Evolutionary conservation across 2,888 invertebrate genomes (phyloP).

Genomic region (Protodeltote pygarga): DNA sequence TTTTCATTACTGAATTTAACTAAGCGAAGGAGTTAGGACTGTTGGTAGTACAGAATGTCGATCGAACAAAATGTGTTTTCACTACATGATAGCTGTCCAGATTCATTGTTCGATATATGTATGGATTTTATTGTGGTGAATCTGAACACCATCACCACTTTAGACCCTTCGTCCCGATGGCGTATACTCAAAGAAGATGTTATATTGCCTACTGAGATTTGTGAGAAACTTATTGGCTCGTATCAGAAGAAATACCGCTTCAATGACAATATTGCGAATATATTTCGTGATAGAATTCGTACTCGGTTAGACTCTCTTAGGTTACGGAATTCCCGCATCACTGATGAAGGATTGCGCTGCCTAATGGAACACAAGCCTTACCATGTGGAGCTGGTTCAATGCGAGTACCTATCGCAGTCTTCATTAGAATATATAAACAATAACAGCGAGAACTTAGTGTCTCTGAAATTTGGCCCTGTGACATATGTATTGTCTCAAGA

Average conservation of each 20-base stretch:
- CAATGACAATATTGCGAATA: conserved; percentile 89
- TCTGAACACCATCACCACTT: conserved; percentile 87
- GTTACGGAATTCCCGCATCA: conserved; percentile 90
- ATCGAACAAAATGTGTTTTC: conserved; percentile 59
- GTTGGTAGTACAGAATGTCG: conserved; percentile 61
- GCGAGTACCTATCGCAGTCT: conserved; percentile 88
- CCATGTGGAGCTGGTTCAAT: conserved; percentile 92
- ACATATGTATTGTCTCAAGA: conserved; percentile 88
- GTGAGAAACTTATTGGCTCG: conserved; percentile 89
- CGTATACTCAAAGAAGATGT: conserved; percentile 87
- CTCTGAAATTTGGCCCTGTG: conserved; percentile 90
- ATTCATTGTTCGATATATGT: conserved; percentile 88
- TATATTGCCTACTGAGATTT: conserved; percentile 90
- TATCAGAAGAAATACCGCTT: conserved; percentile 86
- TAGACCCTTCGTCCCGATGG: conserved; percentile 77
- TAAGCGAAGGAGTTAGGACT: conserved; percentile 43
- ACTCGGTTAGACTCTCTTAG: conserved; percentile 90
- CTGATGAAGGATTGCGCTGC: conserved; percentile 90
- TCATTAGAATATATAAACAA: conserved; percentile 90
- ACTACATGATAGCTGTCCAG: conserved; percentile 81
- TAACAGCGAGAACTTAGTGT: conserved; percentile 89
- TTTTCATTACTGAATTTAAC: conserved; percentile 55
- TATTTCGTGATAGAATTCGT: conserved; percentile 89
- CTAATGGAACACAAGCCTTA: conserved; percentile 91
- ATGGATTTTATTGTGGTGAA: conserved; percentile 88